phyloP scores from a whole-genome alignment of 2,888 invertebrate species.

The Metallyticus violacea region DNA sequence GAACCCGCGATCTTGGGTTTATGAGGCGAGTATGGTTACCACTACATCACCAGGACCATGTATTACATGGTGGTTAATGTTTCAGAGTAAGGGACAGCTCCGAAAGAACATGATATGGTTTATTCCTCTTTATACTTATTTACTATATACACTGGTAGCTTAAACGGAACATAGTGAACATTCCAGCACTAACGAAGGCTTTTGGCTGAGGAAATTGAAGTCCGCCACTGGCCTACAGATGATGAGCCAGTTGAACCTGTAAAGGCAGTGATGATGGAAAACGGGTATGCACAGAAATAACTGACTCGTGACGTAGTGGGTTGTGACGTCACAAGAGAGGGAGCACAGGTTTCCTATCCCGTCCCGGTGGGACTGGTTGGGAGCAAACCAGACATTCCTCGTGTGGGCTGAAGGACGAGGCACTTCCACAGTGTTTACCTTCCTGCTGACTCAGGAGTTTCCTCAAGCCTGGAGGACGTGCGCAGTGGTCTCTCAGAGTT shows the following conservation, averaged over 20 bases:
- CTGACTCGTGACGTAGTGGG: neutral
- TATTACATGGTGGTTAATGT: no score
- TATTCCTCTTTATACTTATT: no score
- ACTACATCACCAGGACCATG: no score
- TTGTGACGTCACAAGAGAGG: neutral
- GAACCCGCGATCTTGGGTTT: no score
- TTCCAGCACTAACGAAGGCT: no score
- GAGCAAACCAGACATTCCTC: neutral
- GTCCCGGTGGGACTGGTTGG: neutral
- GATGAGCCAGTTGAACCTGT: neutral
- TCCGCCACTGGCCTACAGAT: neutral
- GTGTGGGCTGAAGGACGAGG: neutral
- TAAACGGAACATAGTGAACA: no score
- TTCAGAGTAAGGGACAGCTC: no score
- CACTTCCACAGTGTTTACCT: neutral
- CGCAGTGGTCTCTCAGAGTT: no score
- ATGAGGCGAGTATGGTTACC: no score
- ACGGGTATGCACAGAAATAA: neutral
- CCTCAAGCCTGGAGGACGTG: neutral
- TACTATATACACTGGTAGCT: no score
- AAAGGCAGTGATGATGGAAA: neutral
- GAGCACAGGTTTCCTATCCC: neutral
- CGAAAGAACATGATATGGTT: no score
- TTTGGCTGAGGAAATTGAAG: neutral
- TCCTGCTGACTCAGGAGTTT: neutral